A percentile compares a stretch with the other conserved stretches of the same genome.
phyloP scores from a whole-genome alignment of 2,888 invertebrate species.

The Drosophila testacea region DNA sequence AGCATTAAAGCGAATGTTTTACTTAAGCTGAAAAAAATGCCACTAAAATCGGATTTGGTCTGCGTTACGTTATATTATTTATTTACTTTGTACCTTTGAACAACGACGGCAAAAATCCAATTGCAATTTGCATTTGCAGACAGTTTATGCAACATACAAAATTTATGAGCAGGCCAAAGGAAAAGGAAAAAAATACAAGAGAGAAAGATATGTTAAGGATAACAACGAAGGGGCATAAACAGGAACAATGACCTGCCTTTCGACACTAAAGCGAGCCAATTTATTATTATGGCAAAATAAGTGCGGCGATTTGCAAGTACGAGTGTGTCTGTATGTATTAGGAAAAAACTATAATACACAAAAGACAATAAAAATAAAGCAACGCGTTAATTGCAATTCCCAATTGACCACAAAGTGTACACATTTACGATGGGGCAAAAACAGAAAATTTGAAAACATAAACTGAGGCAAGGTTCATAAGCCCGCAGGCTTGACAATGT shows the following conservation, averaged over 20 bases:
- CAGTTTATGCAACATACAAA: slow-evolving; percentile 50
- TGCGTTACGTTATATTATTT: slow-evolving; percentile 15
- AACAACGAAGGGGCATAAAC: slow-evolving; percentile 12
- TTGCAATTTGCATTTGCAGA: slow-evolving; percentile 52
- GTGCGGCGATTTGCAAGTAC: slow-evolving; percentile 33
- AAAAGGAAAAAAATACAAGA: slow-evolving; percentile 10
- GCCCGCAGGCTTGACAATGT: slow-evolving; percentile 21
- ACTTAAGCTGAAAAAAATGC: slow-evolving; percentile 12
- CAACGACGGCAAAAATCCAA: slow-evolving; percentile 11
- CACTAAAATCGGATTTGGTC: slow-evolving; percentile 25
- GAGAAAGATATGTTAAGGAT: slow-evolving; percentile 9
- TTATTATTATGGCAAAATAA: slow-evolving; percentile 59
- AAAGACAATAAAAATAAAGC: slow-evolving; percentile 69
- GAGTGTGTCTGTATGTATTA: slow-evolving; percentile 1
- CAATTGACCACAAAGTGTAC: slow-evolving; percentile 68
- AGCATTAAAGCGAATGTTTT: slow-evolving; percentile 39
- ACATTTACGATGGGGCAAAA: slow-evolving; percentile 7
- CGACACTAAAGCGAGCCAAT: slow-evolving; percentile 38
- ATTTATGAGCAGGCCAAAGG: slow-evolving; percentile 44
- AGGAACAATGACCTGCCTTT: slow-evolving; percentile 10
- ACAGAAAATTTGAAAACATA: slow-evolving; percentile 60
- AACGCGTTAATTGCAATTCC: slow-evolving; percentile 77
- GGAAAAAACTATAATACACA: slow-evolving; percentile 41
- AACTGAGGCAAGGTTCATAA: slow-evolving; percentile 36
- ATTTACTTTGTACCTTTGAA: slow-evolving; percentile 7